Conservation (phyloP, 2,797 vertebrate species). For the Lepidocolaptes lacrymiger region DNA sequence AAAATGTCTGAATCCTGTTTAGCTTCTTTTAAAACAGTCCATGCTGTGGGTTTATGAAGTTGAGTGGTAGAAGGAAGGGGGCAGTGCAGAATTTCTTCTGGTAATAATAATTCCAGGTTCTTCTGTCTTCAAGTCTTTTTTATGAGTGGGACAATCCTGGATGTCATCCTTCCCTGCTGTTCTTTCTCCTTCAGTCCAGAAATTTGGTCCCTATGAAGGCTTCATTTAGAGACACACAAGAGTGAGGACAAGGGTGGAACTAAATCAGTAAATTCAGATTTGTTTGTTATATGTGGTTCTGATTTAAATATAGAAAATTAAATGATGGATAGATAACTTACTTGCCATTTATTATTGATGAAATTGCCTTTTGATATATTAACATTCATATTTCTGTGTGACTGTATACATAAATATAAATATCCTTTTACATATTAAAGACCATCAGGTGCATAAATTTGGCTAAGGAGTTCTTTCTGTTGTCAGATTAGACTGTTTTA, state of each 20-base stretch:
- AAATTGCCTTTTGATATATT: background rate
- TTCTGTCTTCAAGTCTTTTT: background rate
- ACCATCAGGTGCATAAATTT: background rate
- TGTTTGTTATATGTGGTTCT: background rate
- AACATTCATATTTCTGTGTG: background rate
- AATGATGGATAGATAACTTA: background rate
- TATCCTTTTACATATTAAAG: background rate
- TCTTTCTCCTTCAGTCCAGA: background rate
- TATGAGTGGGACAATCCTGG: background rate
- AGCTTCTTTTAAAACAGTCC: background rate
- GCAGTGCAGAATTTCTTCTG: background rate
- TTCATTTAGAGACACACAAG: background rate
- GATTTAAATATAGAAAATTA: background rate
- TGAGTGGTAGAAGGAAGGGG: background rate
- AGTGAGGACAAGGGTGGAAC: background rate
- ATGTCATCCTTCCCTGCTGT: background rate
- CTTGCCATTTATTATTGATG: background rate
- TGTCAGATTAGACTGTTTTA: background rate
- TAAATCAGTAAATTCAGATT: background rate
- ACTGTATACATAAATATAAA: background rate
- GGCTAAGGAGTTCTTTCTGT: background rate
- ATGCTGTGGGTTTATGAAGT: background rate
- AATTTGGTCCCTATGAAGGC: background rate
- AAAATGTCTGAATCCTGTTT: background rate
- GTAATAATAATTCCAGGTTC: background rate